Base-by-base conservation (phyloP, 2,888 invertebrate genomes). In the Mimas tiliae region DNA sequence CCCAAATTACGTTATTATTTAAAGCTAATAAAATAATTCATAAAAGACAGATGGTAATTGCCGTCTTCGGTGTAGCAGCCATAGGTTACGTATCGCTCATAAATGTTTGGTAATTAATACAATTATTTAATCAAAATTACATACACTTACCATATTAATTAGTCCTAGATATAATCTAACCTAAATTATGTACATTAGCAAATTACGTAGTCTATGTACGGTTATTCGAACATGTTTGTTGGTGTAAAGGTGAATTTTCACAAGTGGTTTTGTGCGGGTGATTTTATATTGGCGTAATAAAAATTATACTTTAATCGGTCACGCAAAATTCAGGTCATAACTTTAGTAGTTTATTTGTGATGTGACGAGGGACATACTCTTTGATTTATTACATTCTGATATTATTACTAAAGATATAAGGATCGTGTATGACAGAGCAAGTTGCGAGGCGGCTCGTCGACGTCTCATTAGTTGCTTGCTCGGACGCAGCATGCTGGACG, bases 381-480 rank as follows among this genome's bases (percentile, higher is more conserved):
- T 3, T 14, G 16, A 12, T 16, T 12, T 58, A 19, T 50, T 19
- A 19, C 19, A n/a, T n/a, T 48, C 16, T 48, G 48, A 16, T 38
- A 34, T 34, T 38, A 55, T 55, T 38, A 19, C 16, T 38, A 16
- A 8, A 55, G 4, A 16, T 34, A 55, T 12, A 12, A 19, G 19
- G 38, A 42, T 19, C 50, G 50, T 58, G 58, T 42, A 19, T 42
- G 58, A 7, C 19, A 4, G 52, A 11, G 42, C 16, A 11, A 19
- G 58, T 19, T 4, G 45, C 45, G 45, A 45, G 38, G 58, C 19
- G 38, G 38, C 12, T 19, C 11, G 58, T 58, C 58, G 58, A 19
- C 58, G 42, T 58, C 58, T 58, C 58, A 58, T 58, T 58, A 58
- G 58, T 42, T 42, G 42, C 38, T 58, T 58, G 58, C 38, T 42